Evolutionary conservation across 2,888 invertebrate genomes (phyloP), one percentile per base, ranked within the genome.

Genomic region (Oegoconia quadripuncta): DNA sequence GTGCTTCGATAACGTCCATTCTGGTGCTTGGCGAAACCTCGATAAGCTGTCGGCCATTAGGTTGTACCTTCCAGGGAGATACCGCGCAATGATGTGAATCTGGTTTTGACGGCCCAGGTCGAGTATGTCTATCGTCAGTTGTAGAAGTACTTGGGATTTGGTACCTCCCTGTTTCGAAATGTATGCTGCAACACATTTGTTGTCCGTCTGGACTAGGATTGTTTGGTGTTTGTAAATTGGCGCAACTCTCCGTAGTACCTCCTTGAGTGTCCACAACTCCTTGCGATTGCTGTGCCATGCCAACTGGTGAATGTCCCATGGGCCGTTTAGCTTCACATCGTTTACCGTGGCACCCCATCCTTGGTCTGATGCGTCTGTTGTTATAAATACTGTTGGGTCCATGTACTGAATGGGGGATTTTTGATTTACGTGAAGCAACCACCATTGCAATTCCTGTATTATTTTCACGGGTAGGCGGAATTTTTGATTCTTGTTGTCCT

Each of bases 91-190:
- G 1, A 46, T 15, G 12, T 37, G 23, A 17, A 42, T 39, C 7
- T 39, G 31, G 14, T 17, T 28, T 18, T 20, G 27, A 3, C 44
- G 32, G 13, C 28, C 30, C 2, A 48, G 9, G 2, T 37, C 3
- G 2, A 48, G 23, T 1, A 49, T 37, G 8, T 39, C 27, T 6
- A 32, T 16, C 5, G 50, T 46, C 2, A 41, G 13, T 5, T 40
- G 9, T 1, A 44, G 26, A 0, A 53, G 41, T 1, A 22, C 17
- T 14, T 23, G 9, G 1, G 52, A 58, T 9, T 34, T 40, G 6
- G 53, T 51, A 1, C 54, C 52, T 1, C 52, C 52, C 18, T 55
- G 39, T 15, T 52, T 55, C 1, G 34, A 41, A 3, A 55, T 42
- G 26, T 52, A 52, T 2, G 51, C 41, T 0, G 36, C 46, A 9